Conservation (phyloP, 2,113 vertebrate genomes). For the Centrocercus urophasianus region DNA sequence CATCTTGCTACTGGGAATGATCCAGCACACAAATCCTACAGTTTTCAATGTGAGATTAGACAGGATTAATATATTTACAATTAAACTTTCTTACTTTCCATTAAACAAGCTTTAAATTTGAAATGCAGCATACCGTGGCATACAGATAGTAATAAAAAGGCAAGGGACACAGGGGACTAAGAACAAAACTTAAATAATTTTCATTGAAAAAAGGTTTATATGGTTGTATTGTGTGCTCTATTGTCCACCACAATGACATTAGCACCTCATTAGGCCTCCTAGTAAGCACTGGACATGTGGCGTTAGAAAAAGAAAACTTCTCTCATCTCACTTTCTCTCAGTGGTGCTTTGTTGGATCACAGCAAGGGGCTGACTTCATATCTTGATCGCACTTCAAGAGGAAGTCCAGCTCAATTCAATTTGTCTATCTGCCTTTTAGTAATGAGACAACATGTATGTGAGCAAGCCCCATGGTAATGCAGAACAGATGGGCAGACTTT, state of each 20-base stretch:
- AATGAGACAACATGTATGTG: conserved; percentile 76
- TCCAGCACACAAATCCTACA: not conserved
- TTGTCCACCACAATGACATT: conserved; percentile 83
- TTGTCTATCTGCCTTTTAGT: conserved; percentile 82
- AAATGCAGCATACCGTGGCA: conserved; percentile 62
- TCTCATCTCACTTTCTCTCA: conserved; percentile 78
- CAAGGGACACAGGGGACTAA: conserved; percentile 79
- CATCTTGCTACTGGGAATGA: not conserved
- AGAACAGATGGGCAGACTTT: conserved; percentile 86
- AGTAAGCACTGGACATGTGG: conserved; percentile 87
- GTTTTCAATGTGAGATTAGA: not conserved
- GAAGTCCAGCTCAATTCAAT: conserved; percentile 85
- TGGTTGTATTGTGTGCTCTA: conserved; percentile 77
- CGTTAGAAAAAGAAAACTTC: conserved; percentile 83
- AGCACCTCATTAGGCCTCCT: conserved; percentile 86
- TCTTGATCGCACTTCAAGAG: conserved; percentile 80
- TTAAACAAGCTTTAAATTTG: not conserved
- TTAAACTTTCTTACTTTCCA: not conserved
- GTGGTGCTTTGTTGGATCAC: conserved; percentile 86
- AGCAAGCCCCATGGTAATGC: conserved; percentile 79
- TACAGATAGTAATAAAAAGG: conserved; percentile 84
- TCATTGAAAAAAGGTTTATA: conserved; percentile 82
- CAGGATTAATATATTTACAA: not conserved
- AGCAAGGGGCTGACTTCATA: conserved; percentile 87
- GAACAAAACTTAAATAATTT: conserved; percentile 84